Evolutionary conservation across 1,140 invertebrate species (phyloP).

Genomic region (Eriosoma lanigerum): DNA sequence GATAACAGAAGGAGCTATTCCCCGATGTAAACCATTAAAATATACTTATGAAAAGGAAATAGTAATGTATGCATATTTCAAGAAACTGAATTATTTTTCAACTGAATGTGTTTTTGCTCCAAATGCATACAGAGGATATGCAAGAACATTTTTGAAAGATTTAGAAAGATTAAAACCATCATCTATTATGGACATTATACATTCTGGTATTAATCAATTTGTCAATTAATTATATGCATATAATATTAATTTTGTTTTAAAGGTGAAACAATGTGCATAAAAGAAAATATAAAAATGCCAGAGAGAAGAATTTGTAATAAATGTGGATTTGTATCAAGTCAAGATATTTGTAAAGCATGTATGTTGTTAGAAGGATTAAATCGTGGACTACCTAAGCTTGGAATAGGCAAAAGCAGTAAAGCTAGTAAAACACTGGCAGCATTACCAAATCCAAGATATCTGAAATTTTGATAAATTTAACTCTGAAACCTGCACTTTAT

Average conservation of each 20-base stretch:
- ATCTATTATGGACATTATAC: conserved; percentile 97
- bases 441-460: conserved; percentile 5
- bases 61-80: conserved; percentile 99
- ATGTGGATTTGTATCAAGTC: conserved; percentile 95
- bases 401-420: conserved; percentile 82
- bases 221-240: no score
- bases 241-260: conserved; percentile 23
- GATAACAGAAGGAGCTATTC: conserved; percentile 82
- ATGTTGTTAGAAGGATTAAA: conserved; percentile 93
- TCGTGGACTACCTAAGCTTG: conserved; percentile 83
- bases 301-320: conserved; percentile 76
- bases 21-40: conserved; percentile 95
- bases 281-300: conserved; percentile 80
- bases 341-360: conserved; percentile 95
- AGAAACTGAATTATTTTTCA: conserved; percentile 97
- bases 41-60: conserved; percentile 99
- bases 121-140: conserved; percentile 95
- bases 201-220: conserved; percentile 71
- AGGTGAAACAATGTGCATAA: conserved; percentile 85
- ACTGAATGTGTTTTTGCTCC: conserved; percentile 99
- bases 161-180: conserved; percentile 90
- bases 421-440: conserved; percentile 63
- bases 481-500: no score
- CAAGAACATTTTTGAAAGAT: conserved; percentile 90
- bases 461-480: conserved; percentile 27